A percentile compares a stretch with the other conserved stretches of the same genome.
Evolutionary conservation across 2,888 invertebrate genomes (phyloP).

Genomic region (Chymomyza fuscimana): DNA sequence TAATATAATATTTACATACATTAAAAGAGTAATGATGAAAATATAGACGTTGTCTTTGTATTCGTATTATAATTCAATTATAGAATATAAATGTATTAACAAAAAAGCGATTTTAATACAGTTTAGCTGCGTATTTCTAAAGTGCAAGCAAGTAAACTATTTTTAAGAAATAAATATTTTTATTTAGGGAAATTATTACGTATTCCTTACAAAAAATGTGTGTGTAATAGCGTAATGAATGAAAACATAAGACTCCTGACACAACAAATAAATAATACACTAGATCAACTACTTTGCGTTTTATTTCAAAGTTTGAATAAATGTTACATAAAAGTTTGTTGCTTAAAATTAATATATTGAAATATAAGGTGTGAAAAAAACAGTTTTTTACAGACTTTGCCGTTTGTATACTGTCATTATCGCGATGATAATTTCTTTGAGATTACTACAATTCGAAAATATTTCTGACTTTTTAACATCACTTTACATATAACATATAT

Average conservation of each 20-base stretch:
- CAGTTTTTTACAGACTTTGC: too few relatives aligned
- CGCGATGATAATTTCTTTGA: too few relatives aligned
- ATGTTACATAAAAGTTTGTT: too few relatives aligned
- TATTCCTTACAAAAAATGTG: slow-evolving; percentile 13
- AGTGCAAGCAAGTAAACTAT: slow-evolving; percentile 27
- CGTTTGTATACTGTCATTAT: too few relatives aligned
- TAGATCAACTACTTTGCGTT: slow-evolving; percentile 40
- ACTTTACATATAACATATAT: too few relatives aligned
- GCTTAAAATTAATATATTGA: too few relatives aligned
- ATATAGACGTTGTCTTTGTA: neutral
- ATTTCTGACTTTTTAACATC: too few relatives aligned
- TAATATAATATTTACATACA: neutral
- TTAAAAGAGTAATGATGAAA: neutral
- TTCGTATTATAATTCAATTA: neutral
- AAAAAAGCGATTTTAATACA: slow-evolving; percentile 7
- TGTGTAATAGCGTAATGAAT: slow-evolving; percentile 34
- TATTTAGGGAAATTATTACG: slow-evolving; percentile 66
- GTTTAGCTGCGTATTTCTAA: slow-evolving; percentile 24
- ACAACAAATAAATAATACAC: slow-evolving; percentile 39
- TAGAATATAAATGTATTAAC: neutral
- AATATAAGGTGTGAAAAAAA: too few relatives aligned
- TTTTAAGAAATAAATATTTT: slow-evolving; percentile 59
- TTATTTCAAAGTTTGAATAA: neutral
- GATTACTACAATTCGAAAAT: too few relatives aligned
- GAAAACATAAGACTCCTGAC: slow-evolving; percentile 71